Evolutionary conservation across 2,888 invertebrate genomes (phyloP).

Genomic region (Ennomos erosarius): DNA sequence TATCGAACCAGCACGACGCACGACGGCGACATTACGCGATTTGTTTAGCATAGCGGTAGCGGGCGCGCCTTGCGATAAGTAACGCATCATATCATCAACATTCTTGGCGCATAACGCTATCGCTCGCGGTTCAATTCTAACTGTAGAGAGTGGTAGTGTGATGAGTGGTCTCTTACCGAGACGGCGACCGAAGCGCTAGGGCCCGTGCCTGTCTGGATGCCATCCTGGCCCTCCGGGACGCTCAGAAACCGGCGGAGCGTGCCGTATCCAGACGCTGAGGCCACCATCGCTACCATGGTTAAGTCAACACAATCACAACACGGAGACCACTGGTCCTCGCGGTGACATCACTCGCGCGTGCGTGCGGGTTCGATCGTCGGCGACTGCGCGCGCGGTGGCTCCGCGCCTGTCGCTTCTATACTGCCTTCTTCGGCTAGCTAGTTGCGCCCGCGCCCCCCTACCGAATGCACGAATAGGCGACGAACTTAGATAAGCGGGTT

Average conservation of each 20-base stretch:
- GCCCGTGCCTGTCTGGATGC: constrained; percentile 65
- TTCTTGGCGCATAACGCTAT: constrained; percentile 63
- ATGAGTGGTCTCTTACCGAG: constrained; percentile 70
- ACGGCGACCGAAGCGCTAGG: constrained; percentile 77
- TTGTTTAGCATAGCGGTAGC: constrained; percentile 35
- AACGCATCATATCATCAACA: constrained; percentile 59
- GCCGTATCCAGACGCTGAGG: constrained; percentile 82
- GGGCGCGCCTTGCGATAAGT: constrained; percentile 56
- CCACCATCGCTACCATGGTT: constrained; percentile 83
- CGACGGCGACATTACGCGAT: constrained; percentile 36
- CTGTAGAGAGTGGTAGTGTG: constrained; percentile 33
- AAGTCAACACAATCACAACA: constrained; percentile 68
- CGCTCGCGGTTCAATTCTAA: constrained; percentile 40
- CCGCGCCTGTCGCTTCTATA: constrained; percentile 51
- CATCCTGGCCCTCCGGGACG: constrained; percentile 79
- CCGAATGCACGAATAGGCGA: constrained; percentile 40
- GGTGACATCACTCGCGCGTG: constrained; percentile 74
- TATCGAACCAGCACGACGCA: constrained; percentile 39
- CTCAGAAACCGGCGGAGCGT: constrained; percentile 81
- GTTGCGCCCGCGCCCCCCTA: constrained; percentile 48
- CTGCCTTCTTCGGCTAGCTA: constrained; percentile 52
- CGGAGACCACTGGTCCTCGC: constrained; percentile 61
- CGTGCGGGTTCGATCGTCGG: constrained; percentile 40
- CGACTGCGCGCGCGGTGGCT: constrained; percentile 68
- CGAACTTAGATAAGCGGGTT: constrained; percentile 61